Percentiles rank a stretch among this genome's conserved stretches.
phyloP scores from a whole-genome alignment of 2,888 invertebrate genomes.

The Caenorhabditis japonica region DNA sequence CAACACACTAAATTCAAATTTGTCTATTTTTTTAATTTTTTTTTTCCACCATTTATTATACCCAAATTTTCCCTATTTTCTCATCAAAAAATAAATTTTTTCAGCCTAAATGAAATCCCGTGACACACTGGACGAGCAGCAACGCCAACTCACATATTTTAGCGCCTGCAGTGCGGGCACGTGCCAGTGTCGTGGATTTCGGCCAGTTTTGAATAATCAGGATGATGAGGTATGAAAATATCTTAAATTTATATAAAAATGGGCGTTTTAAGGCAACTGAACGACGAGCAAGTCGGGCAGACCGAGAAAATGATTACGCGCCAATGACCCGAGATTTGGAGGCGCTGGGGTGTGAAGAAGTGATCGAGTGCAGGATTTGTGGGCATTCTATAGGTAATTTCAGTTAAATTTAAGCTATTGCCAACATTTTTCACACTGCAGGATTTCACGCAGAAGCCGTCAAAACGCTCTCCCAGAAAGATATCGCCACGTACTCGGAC shows the following conservation, averaged over 20 bases:
- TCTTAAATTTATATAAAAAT: too few species aligned
- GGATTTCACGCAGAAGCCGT: slow-evolving; percentile 30
- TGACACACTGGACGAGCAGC: slow-evolving; percentile 14
- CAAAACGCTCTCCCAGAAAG: slow-evolving; percentile 23
- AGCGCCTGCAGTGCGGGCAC: slow-evolving; percentile 25
- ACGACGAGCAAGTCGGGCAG: slow-evolving; percentile 7
- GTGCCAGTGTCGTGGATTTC: slow-evolving; percentile 38
- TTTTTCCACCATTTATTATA: too few species aligned
- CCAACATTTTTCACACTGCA: slow-evolving; percentile 12
- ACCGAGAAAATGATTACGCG: slow-evolving; percentile 34
- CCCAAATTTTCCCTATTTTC: too few species aligned
- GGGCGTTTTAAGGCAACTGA: slow-evolving; percentile 19
- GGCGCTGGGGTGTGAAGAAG: slow-evolving; percentile 8
- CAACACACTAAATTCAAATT: too few species aligned
- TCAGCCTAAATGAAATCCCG: slow-evolving; percentile 42
- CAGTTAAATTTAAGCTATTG: not conserved
- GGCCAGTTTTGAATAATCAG: slow-evolving; percentile 20
- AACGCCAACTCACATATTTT: slow-evolving; percentile 38
- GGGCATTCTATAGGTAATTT: slow-evolving; percentile 36
- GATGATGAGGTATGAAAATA: slow-evolving; percentile 41
- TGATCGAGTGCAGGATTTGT: slow-evolving; percentile 32
- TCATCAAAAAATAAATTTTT: too few species aligned
- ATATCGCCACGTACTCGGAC: slow-evolving; percentile 15
- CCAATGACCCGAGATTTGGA: slow-evolving; percentile 44
- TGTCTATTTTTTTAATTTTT: too few species aligned